Conservation (phyloP, 2,888 invertebrate species). For the Notodromas monacha region DNA sequence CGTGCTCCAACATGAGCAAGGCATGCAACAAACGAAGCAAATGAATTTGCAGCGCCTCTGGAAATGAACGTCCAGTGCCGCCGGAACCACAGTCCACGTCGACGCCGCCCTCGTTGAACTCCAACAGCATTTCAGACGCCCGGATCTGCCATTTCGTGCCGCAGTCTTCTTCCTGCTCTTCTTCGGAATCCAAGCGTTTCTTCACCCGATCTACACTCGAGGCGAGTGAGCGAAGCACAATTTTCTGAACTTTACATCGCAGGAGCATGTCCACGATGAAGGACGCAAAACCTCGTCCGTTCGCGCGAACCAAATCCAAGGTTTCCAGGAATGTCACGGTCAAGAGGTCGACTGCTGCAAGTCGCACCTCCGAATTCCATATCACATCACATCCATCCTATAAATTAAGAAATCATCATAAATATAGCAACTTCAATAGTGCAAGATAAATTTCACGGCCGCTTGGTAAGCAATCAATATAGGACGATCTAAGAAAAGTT, state of each 20-base stretch:
- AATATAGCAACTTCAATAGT: too few species aligned
- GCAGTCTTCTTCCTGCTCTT: too few species aligned
- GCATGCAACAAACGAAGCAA: constrained; percentile 28
- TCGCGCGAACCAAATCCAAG: constrained; percentile 34
- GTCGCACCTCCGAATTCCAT: constrained; percentile 39
- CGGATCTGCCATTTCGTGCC: too few species aligned
- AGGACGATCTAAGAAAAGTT: too few species aligned
- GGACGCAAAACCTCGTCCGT: constrained; percentile 37
- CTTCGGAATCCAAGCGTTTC: too few species aligned
- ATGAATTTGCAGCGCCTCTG: constrained; percentile 33
- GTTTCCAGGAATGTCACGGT: constrained; percentile 35
- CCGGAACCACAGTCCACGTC: too few species aligned
- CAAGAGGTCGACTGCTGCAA: constrained; percentile 37
- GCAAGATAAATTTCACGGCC: constrained; percentile 30
- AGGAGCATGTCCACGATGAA: constrained; percentile 35
- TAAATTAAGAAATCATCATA: too few species aligned
- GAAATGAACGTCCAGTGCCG: constrained; percentile 24
- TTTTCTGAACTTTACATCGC: constrained; percentile 49
- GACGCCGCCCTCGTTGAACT: constrained; percentile 30
- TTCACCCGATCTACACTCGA: constrained; percentile 39
- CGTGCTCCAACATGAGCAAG: constrained; percentile 37
- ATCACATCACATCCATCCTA: constrained; percentile 30
- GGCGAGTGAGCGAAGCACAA: constrained; percentile 40
- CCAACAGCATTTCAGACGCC: too few species aligned
- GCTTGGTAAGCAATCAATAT: too few species aligned